These are phyloP conservation scores for Actias luna DNA, from an alignment of 2,888 invertebrate species.

Conservation along the genomic window DNA sequence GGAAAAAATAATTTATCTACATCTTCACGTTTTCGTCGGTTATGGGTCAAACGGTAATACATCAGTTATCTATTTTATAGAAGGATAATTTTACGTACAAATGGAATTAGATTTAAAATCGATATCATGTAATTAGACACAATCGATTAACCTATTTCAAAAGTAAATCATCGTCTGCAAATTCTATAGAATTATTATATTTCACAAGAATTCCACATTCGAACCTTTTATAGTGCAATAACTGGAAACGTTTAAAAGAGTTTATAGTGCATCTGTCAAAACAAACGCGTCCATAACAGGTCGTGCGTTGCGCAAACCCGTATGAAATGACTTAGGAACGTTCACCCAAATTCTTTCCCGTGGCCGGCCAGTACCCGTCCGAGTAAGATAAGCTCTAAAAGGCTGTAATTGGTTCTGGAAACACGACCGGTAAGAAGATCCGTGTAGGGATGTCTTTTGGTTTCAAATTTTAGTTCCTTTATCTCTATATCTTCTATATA, in stretches of 20 bases:
- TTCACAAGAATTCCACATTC: slow-evolving; percentile 39
- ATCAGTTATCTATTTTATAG: too few relatives aligned
- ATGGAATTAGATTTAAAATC: not conserved
- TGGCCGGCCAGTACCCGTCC: slow-evolving; percentile 20
- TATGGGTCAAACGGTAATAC: too few relatives aligned
- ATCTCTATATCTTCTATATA: not conserved
- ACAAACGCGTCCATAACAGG: slow-evolving; percentile 44
- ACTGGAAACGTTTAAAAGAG: slow-evolving; percentile 49
- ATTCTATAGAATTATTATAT: slow-evolving; percentile 20
- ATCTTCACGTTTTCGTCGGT: too few relatives aligned
- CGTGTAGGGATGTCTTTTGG: slow-evolving; percentile 21
- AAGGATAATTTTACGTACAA: not conserved
- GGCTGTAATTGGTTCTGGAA: slow-evolving; percentile 64
- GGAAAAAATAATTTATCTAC: too few relatives aligned
- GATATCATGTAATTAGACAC: not conserved
- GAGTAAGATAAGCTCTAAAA: slow-evolving; percentile 51
- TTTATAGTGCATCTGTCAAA: slow-evolving; percentile 69
- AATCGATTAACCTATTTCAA: not conserved
- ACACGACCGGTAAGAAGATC: slow-evolving; percentile 35
- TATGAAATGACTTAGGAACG: slow-evolving; percentile 17
- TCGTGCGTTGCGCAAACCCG: slow-evolving; percentile 31
- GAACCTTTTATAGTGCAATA: slow-evolving; percentile 50
- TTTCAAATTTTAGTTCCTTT: slow-evolving; percentile 34
- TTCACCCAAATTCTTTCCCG: slow-evolving; percentile 49
- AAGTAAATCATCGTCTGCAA: slow-evolving; percentile 12